A percentile compares a stretch with the other conserved stretches of the same genome.
phyloP scores from a whole-genome alignment of 35 echinoderm and acorn worm genomes.

The Chiridota heheva region DNA sequence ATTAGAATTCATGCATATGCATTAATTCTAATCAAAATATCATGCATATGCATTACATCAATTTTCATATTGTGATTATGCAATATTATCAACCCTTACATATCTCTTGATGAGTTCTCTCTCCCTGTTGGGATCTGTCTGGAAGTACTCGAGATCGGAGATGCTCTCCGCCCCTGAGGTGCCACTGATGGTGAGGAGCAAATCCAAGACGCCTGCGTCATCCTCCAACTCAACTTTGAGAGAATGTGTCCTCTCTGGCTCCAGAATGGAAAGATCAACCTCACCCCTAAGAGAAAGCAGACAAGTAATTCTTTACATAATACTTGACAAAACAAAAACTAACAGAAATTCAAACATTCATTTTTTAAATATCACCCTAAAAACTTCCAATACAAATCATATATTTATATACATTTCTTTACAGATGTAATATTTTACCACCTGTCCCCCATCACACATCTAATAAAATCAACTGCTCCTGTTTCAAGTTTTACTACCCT shows the following conservation, averaged over 20 bases:
- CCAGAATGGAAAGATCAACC: slow-evolving; percentile 73
- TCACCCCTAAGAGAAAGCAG: slow-evolving; percentile 55
- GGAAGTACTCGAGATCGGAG: slow-evolving; percentile 76
- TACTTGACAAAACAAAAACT: too few species aligned
- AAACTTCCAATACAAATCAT: too few species aligned
- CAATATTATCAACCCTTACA: slow-evolving; percentile 71
- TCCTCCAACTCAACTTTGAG: slow-evolving; percentile 86
- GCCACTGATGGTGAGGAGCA: slow-evolving; percentile 88
- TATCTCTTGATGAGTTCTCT: slow-evolving; percentile 79
- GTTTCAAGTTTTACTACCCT: too few species aligned
- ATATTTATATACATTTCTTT: too few species aligned
- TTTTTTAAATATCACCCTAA: too few species aligned
- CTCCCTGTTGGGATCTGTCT: slow-evolving; percentile 70
- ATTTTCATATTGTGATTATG: background rate
- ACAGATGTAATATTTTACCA: too few species aligned
- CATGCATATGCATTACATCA: background rate
- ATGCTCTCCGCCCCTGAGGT: slow-evolving; percentile 84
- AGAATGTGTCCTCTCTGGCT: slow-evolving; percentile 76
- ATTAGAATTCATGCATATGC: too few species aligned
- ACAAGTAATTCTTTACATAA: too few species aligned
- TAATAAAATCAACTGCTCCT: too few species aligned
- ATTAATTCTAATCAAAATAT: background rate
- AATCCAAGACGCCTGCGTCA: slow-evolving; percentile 68
- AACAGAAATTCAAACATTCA: too few species aligned
- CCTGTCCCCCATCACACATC: too few species aligned